Evolutionary conservation across 2,113 vertebrate genomes (phyloP).

Genomic region (Ailuropoda melanoleuca): DNA sequence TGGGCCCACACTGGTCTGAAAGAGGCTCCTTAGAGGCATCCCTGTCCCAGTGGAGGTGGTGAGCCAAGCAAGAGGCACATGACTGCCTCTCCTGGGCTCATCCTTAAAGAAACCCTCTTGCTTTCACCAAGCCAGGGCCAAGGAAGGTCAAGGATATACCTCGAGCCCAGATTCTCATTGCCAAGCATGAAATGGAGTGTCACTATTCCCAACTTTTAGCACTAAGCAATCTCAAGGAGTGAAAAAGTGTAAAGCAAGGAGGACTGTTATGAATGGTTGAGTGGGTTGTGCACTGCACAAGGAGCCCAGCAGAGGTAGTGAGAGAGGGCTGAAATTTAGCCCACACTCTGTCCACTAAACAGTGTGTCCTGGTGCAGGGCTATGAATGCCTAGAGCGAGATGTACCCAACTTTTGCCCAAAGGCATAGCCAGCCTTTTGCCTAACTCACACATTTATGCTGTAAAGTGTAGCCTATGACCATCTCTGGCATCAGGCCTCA

Average conservation of each 20-base stretch:
- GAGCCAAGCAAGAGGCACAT: neutral
- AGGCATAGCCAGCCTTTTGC: neutral
- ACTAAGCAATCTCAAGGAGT: neutral
- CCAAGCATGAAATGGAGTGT: neutral
- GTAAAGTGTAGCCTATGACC: neutral
- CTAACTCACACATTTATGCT: neutral
- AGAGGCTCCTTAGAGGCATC: neutral
- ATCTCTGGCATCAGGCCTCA: neutral
- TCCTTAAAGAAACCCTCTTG: neutral
- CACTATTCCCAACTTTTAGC: neutral
- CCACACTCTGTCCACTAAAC: neutral
- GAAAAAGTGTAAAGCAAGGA: neutral
- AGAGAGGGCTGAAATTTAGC: neutral
- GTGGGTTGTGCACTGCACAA: neutral
- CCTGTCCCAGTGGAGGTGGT: neutral
- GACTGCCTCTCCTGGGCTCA: neutral
- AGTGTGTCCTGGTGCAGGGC: neutral
- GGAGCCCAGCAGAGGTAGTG: neutral
- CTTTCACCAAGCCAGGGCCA: neutral
- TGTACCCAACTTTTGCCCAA: neutral
- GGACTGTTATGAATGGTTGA: rapidly evolving
- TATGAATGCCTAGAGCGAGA: neutral
- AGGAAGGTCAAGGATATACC: neutral
- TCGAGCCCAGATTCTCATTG: neutral
- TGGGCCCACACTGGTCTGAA: neutral